Base-by-base conservation (phyloP, 2,888 invertebrate species). In the Caenorhabditis afra region DNA sequence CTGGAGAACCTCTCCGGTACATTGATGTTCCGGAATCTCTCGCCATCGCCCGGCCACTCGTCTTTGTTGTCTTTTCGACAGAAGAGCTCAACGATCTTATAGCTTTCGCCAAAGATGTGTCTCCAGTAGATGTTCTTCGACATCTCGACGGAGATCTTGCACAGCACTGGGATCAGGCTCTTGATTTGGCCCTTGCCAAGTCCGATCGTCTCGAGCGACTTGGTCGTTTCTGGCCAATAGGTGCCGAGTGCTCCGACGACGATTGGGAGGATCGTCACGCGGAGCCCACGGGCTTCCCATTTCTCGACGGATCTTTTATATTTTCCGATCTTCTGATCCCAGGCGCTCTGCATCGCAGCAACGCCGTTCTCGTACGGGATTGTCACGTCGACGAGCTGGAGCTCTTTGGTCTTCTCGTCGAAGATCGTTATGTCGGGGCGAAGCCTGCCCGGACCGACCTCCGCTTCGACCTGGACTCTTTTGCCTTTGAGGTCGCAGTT, bases 91-190 rank as follows among this genome's bases (percentile, higher is more conserved):
- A 39, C 39, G 7, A 12, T 39, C 12, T 39, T 39, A 12, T 39
- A 39, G 39, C 12, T n/a, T n/a, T n/a, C n/a, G n/a, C 62, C 62
- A n/a, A 39, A 37, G 7, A 62, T 62, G 37, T 62, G 62, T 7
- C 14, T n/a, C 62, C 62, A 62, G 39, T 62, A 62, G n/a, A 62
- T 62, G n/a, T 62, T 62, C n/a, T 62, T 62, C 20, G 35, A 35
- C 16, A 1, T 1, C 20, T 62, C 62, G 1, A 62, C 1, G 1
- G 49, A n/a, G 3, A 3, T 20, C 1, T 10, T 7, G 11, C 5
- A 20, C 1, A 49, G 1, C 1, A 39, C 50, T 20, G 50, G 62
- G n/a, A n/a, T n/a, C n/a, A n/a, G n/a, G n/a, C n/a, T n/a, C n/a
- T n/a, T n/a, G n/a, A n/a, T n/a, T n/a, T n/a, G n/a, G n/a, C n/a